Evolutionary conservation across 2,888 invertebrate species (phyloP).

Genomic region (Erpobdella octoculata): DNA sequence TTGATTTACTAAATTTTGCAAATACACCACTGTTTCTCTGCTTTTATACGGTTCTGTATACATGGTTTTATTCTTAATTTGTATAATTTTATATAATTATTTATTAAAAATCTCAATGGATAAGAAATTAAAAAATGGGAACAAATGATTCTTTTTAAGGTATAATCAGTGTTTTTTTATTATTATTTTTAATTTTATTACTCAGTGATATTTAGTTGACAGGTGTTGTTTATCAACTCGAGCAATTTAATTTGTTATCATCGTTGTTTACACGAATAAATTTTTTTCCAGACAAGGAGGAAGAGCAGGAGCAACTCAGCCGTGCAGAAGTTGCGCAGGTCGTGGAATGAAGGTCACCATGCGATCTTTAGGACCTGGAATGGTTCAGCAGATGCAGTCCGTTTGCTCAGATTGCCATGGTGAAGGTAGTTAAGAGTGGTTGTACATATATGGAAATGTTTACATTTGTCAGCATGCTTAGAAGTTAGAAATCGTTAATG

Average conservation of each 20-base stretch:
- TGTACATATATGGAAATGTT: not conserved
- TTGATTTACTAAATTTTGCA: too few species aligned
- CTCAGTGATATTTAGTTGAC: not conserved
- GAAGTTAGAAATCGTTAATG: too few species aligned
- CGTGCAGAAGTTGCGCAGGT: conserved; percentile 69
- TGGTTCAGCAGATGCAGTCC: conserved; percentile 56
- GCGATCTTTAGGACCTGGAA: conserved; percentile 64
- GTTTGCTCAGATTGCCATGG: conserved; percentile 56
- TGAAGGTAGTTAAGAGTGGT: conserved; percentile 49
- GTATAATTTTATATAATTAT: too few species aligned
- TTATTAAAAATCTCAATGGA: too few species aligned
- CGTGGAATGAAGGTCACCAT: conserved; percentile 68
- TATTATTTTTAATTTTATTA: not conserved
- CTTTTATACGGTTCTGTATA: too few species aligned
- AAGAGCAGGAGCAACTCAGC: conserved; percentile 60
- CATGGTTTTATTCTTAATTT: too few species aligned
- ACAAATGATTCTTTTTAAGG: not conserved
- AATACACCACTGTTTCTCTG: too few species aligned
- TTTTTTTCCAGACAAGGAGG: conserved; percentile 57
- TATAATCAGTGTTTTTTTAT: not conserved
- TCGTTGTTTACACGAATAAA: not conserved
- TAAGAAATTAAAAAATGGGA: too few species aligned
- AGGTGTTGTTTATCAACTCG: not conserved
- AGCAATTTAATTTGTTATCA: not conserved
- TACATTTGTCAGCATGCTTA: not conserved